phyloP scores from a whole-genome alignment of 1,140 invertebrate species.

The Trichoplusia ni region DNA sequence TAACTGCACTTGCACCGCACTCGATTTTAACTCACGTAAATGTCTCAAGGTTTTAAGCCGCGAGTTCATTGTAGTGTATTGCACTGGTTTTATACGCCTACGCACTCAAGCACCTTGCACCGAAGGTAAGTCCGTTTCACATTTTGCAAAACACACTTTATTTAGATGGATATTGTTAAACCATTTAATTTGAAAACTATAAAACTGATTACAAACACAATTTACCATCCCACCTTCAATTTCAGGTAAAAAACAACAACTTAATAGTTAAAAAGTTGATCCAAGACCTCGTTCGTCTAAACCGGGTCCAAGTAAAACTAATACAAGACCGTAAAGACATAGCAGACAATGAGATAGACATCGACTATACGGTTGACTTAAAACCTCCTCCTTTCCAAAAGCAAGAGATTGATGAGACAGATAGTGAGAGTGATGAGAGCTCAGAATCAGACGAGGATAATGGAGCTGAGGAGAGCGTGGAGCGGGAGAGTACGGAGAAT shows the following conservation, averaged over 20 bases:
- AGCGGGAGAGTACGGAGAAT: slow-evolving; percentile 39
- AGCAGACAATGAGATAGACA: slow-evolving; percentile 52
- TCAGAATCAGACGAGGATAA: slow-evolving; percentile 45
- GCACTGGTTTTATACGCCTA: neutral
- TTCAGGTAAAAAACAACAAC: slow-evolving; percentile 32
- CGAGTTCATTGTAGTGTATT: no score
- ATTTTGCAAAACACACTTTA: no score
- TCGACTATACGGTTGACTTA: slow-evolving; percentile 43
- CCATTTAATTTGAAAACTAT: no score
- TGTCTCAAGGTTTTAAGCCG: no score
- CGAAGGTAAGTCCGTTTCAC: neutral
- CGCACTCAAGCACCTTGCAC: neutral
- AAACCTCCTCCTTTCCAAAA: slow-evolving; percentile 54
- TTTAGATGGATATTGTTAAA: no score
- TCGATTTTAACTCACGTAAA: no score
- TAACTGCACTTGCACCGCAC: no score
- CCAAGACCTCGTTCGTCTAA: neutral
- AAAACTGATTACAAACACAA: no score
- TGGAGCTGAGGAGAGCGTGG: slow-evolving; percentile 49
- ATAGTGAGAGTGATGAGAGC: slow-evolving; percentile 22
- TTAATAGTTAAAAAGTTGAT: slow-evolving; percentile 34
- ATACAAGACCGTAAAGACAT: slow-evolving; percentile 44
- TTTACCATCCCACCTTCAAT: no score
- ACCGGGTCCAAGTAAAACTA: neutral
- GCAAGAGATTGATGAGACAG: slow-evolving; percentile 46